Evolutionary conservation across 2,797 vertebrate species (phyloP), one percentile per base, ranked within the genome.

Genomic region (Carcharodon carcharias): DNA sequence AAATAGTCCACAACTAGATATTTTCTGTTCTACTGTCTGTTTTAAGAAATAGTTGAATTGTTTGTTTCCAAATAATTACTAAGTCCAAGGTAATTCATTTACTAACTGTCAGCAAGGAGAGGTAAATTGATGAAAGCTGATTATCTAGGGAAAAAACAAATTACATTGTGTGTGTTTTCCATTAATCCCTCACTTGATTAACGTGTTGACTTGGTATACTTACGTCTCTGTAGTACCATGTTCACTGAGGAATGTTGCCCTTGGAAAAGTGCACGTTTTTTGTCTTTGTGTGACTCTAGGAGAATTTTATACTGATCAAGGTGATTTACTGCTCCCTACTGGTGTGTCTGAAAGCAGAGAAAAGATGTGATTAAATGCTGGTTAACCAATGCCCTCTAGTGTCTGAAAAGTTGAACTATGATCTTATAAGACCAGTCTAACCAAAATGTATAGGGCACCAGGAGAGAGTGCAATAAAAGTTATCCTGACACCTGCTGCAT

Each of bases 291-390:
- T 71, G 93, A 95, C 69, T 31, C 12, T 8, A 45, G 45, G 67
- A 77, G 67, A 12, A 31, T 35, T n/a, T 54, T 95, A 56, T 77
- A 16, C 31, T 16, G 21, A 95, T 54, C 94, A 77, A 95, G 69
- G 94, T 95, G 69, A 95, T n/a, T 95, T 56, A 56, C 67, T 95
- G 94, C 69, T 77, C 94, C 69, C 94, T 95, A 56, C 94, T 77
- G 92, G 94, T 77, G 50, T 3, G 18, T 77, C 16, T 54, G 26
- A 73, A 54, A 35, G 58, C 18, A 63, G 67, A 73, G 45, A 95
- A 3, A 40, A 1, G 31, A 5, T 56, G 1, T 56, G 69, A 95
- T 58, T 31, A 77, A 77, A 95, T 95, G 7, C 94, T 95, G 69
- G 67, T 58, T 1, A 95, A 65, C 45, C 16, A 14, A 14, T 95